Base-by-base conservation (phyloP, 1,140 invertebrate species). In the Gonioctena quinquepunctata region DNA sequence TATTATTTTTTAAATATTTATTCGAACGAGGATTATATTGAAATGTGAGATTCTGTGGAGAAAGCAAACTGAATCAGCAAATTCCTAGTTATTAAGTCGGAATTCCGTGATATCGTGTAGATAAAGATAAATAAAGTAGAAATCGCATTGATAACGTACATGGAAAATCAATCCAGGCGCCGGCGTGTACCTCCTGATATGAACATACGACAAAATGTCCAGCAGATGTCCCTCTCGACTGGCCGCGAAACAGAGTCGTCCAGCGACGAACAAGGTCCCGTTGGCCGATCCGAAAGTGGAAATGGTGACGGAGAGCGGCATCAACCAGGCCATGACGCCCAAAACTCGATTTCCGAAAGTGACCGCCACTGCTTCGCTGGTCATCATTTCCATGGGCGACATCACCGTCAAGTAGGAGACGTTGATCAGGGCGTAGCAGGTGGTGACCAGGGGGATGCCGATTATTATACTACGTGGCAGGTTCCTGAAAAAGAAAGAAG, bases 231-330 rank as follows among this genome's bases (percentile, higher is more conserved):
- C 96, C 84, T 98, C 94, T 65, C 95, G 89, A 63, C 95, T 97
- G 21, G 96, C 97, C 27, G 96, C 96, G 82, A 96, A 99, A 82
- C 95, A 97, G 61, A 98, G 87, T 87, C 94, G 90, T 83, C 94
- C 94, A 63, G 94, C 93, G 19, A 93, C 93, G 80, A 99, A 98
- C 19, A 98, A 87, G 3, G 96, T 97, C 65, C 97, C 97, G 83
- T 99, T 98, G 21, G 96, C 96, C 18, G 96, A 96, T 52, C 97
- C 97, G 85, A 99, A 98, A 1, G 96, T 98, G 27, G 96, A 98
- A 67, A 98, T 93, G 4, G 96, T 96, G 18, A 99, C 97, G 54
- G 96, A 96, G 6, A 97, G 84, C 2, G 95, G 95, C 92, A 97
- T 97, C 19, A 96, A 86, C 95, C 95, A 97, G 2, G 93, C 91